phyloP scores from a whole-genome alignment of 2,113 vertebrate genomes.

The Daboia siamensis region DNA sequence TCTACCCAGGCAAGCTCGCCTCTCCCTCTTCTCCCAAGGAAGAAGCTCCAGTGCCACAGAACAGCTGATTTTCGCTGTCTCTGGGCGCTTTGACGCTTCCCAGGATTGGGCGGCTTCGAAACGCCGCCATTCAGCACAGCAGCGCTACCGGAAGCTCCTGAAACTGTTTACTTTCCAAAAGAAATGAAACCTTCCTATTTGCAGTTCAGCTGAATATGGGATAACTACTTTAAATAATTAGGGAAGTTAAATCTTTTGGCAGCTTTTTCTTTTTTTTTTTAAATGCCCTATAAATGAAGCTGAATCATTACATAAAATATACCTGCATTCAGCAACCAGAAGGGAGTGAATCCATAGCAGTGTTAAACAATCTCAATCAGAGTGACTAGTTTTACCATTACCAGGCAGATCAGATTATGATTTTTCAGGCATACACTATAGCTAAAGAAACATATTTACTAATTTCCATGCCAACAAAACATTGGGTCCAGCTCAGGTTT shows the following conservation, averaged over 20 bases:
- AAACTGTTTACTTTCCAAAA: neutral
- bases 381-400: neutral
- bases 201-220: neutral
- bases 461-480: neutral
- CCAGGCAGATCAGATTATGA: neutral
- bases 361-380: neutral
- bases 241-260: constrained; percentile 1
- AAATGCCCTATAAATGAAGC: neutral
- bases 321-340: neutral
- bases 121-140: too few relatives aligned
- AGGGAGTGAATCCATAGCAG: neutral
- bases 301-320: neutral
- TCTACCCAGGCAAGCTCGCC: too few relatives aligned
- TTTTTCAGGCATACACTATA: neutral
- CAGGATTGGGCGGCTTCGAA: too few relatives aligned
- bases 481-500: neutral
- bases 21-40: too few relatives aligned
- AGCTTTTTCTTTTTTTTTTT: constrained; percentile 1
- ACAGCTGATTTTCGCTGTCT: too few relatives aligned
- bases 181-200: neutral
- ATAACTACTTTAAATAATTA: neutral
- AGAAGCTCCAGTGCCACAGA: too few relatives aligned
- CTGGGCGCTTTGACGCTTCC: too few relatives aligned
- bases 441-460: neutral
- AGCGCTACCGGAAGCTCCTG: too few relatives aligned